These are phyloP conservation scores for Zenarchopterus dispar DNA, from an alignment of 2,797 vertebrate species.

Conservation along the genomic window DNA sequence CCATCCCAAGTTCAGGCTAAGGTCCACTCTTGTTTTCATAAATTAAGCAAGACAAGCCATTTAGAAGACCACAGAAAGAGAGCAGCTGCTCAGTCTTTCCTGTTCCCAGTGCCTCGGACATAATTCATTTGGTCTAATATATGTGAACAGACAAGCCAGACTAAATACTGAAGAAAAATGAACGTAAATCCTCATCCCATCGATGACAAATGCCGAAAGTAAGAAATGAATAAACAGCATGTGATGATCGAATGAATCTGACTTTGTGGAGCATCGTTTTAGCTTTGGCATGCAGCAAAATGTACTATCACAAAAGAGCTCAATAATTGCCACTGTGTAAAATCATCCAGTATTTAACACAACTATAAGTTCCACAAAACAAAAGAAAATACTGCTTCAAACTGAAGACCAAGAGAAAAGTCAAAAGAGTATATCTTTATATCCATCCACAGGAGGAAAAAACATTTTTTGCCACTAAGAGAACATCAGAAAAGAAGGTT, in stretches of 20 bases:
- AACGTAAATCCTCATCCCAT: not conserved
- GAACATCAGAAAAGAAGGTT: not conserved
- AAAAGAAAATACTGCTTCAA: not conserved
- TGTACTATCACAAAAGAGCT: not conserved
- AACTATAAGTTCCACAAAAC: no score
- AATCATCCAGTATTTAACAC: no score
- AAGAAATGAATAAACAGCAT: not conserved
- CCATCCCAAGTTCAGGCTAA: conserved; percentile 24
- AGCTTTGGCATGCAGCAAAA: no score
- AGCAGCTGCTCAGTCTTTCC: conserved; percentile 22
- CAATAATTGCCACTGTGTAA: no score
- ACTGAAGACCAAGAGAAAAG: not conserved
- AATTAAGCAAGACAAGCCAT: conserved; percentile 40
- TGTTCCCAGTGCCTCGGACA: conserved; percentile 6
- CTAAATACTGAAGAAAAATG: conserved; percentile 7
- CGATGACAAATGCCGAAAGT: not conserved
- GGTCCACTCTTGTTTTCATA: conserved; percentile 35
- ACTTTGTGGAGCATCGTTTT: not conserved
- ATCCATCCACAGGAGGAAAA: not conserved
- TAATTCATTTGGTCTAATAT: conserved; percentile 14
- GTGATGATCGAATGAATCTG: not conserved
- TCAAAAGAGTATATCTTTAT: not conserved
- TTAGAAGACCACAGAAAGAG: conserved; percentile 35
- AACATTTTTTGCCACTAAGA: not conserved
- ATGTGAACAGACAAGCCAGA: conserved; percentile 2